phyloP scores from a whole-genome alignment of 1,140 invertebrate genomes.

The Anthonomus grandis region DNA sequence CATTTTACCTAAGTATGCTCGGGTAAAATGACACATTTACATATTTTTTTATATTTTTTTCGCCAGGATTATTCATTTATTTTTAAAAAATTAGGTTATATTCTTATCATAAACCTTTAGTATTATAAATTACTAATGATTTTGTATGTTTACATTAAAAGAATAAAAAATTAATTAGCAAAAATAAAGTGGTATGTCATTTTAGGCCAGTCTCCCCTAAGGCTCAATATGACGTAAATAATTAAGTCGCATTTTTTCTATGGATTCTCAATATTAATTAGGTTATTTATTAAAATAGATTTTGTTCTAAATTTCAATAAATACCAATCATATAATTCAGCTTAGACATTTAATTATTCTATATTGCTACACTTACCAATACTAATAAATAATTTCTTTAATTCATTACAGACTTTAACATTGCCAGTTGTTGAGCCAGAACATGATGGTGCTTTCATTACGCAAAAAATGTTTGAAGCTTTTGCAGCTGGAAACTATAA shows the following conservation, averaged over 20 bases:
- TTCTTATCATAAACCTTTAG: too few species aligned
- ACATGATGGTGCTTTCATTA: conserved; percentile 30
- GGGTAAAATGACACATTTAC: too few species aligned
- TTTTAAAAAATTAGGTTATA: too few species aligned
- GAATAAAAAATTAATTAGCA: too few species aligned
- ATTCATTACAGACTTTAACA: background rate
- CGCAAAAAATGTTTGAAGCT: conserved; percentile 28
- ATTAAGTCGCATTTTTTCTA: background rate
- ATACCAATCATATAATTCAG: background rate
- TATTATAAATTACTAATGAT: too few species aligned
- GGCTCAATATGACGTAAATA: background rate
- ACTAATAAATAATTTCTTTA: background rate
- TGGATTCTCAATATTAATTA: background rate
- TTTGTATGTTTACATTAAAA: too few species aligned
- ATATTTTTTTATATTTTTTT: too few species aligned
- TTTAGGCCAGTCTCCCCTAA: too few species aligned
- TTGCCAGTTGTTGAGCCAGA: conserved; percentile 30
- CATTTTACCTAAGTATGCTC: too few species aligned
- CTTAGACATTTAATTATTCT: background rate
- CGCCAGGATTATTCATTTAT: too few species aligned
- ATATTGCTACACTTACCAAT: too few species aligned
- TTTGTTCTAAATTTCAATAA: background rate
- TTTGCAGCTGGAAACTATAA: conserved; percentile 31
- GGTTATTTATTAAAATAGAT: background rate
- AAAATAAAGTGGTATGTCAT: too few species aligned